Evolutionary conservation across 2,113 vertebrate species (phyloP), one percentile per base, ranked within the genome.

Genomic region (Uria lomvia): DNA sequence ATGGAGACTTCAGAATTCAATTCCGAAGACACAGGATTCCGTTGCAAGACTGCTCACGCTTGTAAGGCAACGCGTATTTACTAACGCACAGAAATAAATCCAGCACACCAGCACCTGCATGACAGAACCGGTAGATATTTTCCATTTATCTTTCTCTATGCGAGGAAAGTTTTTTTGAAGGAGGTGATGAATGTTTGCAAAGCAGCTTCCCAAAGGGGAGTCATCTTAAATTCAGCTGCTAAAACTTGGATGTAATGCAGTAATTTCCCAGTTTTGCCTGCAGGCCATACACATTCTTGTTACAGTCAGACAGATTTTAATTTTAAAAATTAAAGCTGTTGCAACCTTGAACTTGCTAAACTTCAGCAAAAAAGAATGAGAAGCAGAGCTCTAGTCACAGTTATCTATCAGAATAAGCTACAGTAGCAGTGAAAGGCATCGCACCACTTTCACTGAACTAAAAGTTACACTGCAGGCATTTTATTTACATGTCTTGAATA

Each of bases 311-410:
- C 50, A 92, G 75, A 79, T 90, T 79, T 92, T 67, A 38, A 72
- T 88, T 86, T 86, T 21, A 63, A 94, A 93, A 90, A 86, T 45
- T 75, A 92, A 92, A 82, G 47, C 73, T 73, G 49, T 32, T 91
- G 73, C 38, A 86, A 66, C 27, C 45, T 77, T 45, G 55, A 84
- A 60, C 68, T 84, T 71, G 85, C 26, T 84, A 49, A 83, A 40
- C 47, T 66, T 74, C 50, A 36, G 60, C 6, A 7, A 65, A 55
- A 80, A 76, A 30, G 40, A 59, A 56, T 36, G 49, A 83, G 87
- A 49, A 88, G n/a, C 59, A 29, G 34, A 80, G 59, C 72, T 87
- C 30, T 27, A 38, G 26, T 52, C 53, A 30, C 9, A 55, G 38
- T 10, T 68, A 11, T 8, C 47, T 14, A 15, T 1, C 18, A 86